Evolutionary conservation across 2,888 invertebrate species (phyloP).

Genomic region (Molorchus minor): DNA sequence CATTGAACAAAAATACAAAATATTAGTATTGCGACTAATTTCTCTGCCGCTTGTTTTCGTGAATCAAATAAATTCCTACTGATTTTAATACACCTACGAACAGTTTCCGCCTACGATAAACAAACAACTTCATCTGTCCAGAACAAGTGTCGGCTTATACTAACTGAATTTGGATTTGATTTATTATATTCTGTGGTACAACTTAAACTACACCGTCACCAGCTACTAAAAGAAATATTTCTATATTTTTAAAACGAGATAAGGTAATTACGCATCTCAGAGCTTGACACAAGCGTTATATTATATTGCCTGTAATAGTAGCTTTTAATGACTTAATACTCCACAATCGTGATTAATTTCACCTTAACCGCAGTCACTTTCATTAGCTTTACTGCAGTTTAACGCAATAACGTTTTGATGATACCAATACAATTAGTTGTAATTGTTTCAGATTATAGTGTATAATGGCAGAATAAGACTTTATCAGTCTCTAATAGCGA

Average conservation of each 20-base stretch:
- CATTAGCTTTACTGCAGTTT: constrained; percentile 32
- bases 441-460: constrained; percentile 33
- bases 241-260: constrained; percentile 33
- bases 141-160: background rate
- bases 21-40: constrained; percentile 8
- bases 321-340: constrained; percentile 40
- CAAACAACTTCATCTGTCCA: background rate
- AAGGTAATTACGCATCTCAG: constrained; percentile 29
- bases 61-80: background rate
- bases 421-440: constrained; percentile 29
- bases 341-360: constrained; percentile 39
- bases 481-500: background rate
- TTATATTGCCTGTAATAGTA: constrained; percentile 39
- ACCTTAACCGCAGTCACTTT: constrained; percentile 35
- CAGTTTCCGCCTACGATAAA: background rate
- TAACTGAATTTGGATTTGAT: background rate
- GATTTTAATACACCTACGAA: background rate
- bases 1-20: too few relatives aligned
- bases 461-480: constrained; percentile 12
- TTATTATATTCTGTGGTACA: too few relatives aligned
- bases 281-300: constrained; percentile 36
- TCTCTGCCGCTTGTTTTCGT: too few relatives aligned
- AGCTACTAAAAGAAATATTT: constrained; percentile 3
- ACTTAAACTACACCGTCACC: constrained; percentile 7
- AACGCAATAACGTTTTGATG: constrained; percentile 29